Evolutionary conservation across 2,888 invertebrate genomes (phyloP), one percentile per base, ranked within the genome.

Genomic region (Aradus depressus): DNA sequence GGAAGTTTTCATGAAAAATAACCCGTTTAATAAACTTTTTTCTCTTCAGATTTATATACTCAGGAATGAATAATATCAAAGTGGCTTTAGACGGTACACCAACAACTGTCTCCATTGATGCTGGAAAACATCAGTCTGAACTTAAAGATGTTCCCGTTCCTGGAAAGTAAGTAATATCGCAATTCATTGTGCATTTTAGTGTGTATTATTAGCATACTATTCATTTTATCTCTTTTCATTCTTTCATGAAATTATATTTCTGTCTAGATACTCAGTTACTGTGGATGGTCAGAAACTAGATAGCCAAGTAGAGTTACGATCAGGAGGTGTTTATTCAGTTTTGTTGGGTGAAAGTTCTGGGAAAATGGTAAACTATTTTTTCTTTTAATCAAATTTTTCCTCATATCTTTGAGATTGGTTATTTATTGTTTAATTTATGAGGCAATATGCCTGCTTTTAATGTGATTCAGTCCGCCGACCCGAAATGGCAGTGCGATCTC

Each of bases 301-400:
- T n/a, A 35, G 44, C 6, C 22, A 42, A 22, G 39, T 53, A 10
- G 39, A 37, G 26, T 47, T 55, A 18, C 43, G 43, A 3, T 51
- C 53, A 16, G 55, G 55, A 18, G 55, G 53, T 21, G 53, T 55
- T 18, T 55, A 55, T 28, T 38, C 50, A 10, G 21, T 55, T 28
- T 8, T 55, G 26, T 34, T 55, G n/a, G 21, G 35, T 2, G 43
- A 25, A 21, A 22, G 21, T 23, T n/a, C 22, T 31, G 21, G 21
- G 4, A 32, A n/a, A 6, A 28, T 41, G 38, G 49, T 49, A 49
- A 18, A n/a, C n/a, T n/a, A n/a, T n/a, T n/a, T n/a, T n/a, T n/a
- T n/a, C n/a, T n/a, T n/a, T n/a, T n/a, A n/a, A n/a, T n/a, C n/a
- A n/a, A n/a, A n/a, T n/a, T n/a, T n/a, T n/a, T n/a, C n/a, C n/a